A percentile compares a stretch with the other conserved stretches of the same genome.
These are phyloP conservation scores for Channallabes apus DNA, from an alignment of 2,797 vertebrate species.

Conservation along the genomic window DNA sequence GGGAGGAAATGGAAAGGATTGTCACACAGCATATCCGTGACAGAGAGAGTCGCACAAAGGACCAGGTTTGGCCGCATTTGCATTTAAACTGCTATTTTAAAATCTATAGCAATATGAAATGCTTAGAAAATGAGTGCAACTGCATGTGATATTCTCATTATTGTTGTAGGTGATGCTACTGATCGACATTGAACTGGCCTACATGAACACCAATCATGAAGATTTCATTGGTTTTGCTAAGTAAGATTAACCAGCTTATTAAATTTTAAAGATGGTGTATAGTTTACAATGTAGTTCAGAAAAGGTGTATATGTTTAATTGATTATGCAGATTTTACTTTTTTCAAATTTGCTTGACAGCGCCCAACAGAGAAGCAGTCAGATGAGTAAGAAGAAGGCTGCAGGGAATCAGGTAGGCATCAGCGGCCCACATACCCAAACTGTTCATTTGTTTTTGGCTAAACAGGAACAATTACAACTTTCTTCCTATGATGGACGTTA, in stretches of 20 bases:
- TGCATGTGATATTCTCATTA: conserved; percentile 17
- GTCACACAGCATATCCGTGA: conserved; percentile 88
- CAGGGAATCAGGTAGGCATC: conserved; percentile 87
- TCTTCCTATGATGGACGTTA: background rate
- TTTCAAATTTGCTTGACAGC: conserved; percentile 39
- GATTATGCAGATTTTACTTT: background rate
- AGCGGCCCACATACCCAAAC: conserved; percentile 6
- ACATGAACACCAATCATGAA: conserved; percentile 96
- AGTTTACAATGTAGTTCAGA: background rate
- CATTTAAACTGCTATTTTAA: background rate
- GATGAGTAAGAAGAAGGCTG: conserved; percentile 89
- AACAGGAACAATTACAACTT: background rate
- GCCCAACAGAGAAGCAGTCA: conserved; percentile 90
- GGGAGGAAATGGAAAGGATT: conserved; percentile 89
- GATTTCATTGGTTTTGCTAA: conserved; percentile 98
- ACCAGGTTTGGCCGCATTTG: conserved; percentile 71
- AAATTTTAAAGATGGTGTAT: background rate
- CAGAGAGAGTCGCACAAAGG: conserved; percentile 83
- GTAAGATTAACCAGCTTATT: conserved; percentile 71
- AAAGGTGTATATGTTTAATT: background rate
- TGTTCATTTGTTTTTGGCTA: background rate
- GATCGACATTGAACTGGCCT: conserved; percentile 92
- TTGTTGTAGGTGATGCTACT: conserved; percentile 85
- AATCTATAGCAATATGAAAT: background rate
- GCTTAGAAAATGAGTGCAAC: background rate